These are phyloP conservation scores for Nematolebias whitei DNA, from an alignment of 2,113 vertebrate species.

Conservation along the genomic window DNA sequence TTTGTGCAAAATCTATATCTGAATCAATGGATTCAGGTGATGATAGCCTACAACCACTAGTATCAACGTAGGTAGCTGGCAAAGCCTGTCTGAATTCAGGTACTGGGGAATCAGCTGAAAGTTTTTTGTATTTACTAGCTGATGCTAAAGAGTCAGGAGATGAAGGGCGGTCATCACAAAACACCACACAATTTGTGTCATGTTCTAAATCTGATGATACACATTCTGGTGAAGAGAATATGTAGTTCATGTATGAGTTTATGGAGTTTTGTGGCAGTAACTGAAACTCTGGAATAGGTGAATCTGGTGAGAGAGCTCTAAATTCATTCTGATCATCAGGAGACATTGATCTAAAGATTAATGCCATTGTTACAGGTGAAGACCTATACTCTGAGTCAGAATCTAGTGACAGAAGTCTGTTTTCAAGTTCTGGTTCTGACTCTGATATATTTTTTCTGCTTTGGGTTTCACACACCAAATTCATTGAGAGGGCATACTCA, in stretches of 20 bases:
- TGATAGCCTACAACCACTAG: neutral
- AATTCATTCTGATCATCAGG: conserved; percentile 46
- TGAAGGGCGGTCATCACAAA: conserved; percentile 18
- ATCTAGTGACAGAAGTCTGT: conserved; percentile 39
- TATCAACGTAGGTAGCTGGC: neutral
- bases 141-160: conserved; percentile 45
- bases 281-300: conserved; percentile 44
- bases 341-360: conserved; percentile 40
- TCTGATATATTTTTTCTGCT: conserved; percentile 16
- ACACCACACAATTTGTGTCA: neutral
- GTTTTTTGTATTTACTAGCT: conserved; percentile 1
- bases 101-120: conserved; percentile 50
- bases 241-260: neutral
- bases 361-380: conserved; percentile 31
- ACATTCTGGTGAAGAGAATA: conserved; percentile 49
- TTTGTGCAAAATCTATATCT: conserved; percentile 7
- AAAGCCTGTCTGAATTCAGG: conserved; percentile 33
- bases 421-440: conserved; percentile 24
- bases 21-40: conserved; percentile 33
- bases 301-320: conserved; percentile 41
- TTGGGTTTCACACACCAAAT: neutral
- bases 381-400: conserved; percentile 31
- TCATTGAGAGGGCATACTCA: conserved; percentile 34
- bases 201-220: conserved; percentile 40
- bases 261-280: neutral